Evolutionary conservation across 2,113 vertebrate genomes (phyloP).

Genomic region (Zosterops pallidus): DNA sequence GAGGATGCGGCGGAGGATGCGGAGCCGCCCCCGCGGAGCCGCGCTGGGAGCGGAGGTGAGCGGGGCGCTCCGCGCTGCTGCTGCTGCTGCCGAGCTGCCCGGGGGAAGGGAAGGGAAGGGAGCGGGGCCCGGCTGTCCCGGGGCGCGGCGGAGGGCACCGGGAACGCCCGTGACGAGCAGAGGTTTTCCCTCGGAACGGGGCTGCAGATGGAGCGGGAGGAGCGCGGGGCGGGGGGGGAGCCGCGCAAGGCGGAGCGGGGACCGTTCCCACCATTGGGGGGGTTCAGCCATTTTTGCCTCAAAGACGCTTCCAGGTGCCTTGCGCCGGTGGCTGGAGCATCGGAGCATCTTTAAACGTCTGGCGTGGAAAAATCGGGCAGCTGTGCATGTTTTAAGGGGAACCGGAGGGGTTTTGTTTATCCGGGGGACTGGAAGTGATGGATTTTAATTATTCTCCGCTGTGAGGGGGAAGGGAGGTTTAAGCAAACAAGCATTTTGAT

Average conservation of each 20-base stretch:
- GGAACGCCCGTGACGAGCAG: accelerated
- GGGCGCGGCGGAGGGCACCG: not conserved
- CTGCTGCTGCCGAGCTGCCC: not conserved
- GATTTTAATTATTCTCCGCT: not conserved
- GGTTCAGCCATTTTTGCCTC: slow-evolving; percentile 3
- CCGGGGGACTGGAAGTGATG: not conserved
- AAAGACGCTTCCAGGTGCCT: not conserved
- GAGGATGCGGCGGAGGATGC: slow-evolving; percentile 18
- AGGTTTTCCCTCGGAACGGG: accelerated
- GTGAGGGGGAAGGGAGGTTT: not conserved
- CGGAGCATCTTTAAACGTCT: not conserved
- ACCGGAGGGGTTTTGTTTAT: not conserved
- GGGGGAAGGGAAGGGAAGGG: accelerated
- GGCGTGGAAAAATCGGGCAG: not conserved
- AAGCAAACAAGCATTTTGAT: not conserved
- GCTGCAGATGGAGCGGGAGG: not conserved
- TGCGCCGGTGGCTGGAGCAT: not conserved
- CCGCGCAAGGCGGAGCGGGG: not conserved
- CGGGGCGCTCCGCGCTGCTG: not conserved
- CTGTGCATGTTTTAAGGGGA: too few species aligned
- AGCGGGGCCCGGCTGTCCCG: accelerated
- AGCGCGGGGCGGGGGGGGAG: not conserved
- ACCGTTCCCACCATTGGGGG: accelerated
- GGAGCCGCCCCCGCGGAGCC: not conserved
- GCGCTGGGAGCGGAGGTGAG: slow-evolving; percentile 10